Evolutionary conservation across 2,797 vertebrate species (phyloP).

Genomic region (Tinamus major): DNA sequence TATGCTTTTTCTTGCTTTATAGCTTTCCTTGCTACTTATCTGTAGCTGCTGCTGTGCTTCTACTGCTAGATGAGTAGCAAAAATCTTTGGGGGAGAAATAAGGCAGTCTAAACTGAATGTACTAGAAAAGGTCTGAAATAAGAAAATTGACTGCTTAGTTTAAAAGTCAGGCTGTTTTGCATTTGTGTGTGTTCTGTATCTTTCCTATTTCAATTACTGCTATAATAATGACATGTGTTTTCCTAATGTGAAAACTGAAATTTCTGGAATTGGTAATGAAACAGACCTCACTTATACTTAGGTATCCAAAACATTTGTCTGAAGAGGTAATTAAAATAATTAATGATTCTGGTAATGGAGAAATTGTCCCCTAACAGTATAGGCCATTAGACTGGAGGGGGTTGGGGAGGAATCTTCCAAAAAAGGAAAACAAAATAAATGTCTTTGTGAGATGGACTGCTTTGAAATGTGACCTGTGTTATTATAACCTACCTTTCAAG

Average conservation of each 20-base stretch:
- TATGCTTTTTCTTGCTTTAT: not conserved
- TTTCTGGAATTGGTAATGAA: slow-evolving; percentile 9
- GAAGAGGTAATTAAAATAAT: slow-evolving; percentile 51
- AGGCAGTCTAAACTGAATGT: not conserved
- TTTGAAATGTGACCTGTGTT: not conserved
- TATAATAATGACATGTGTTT: not conserved
- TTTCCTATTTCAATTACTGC: not conserved
- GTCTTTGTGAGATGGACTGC: not conserved
- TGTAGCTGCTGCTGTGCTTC: not conserved
- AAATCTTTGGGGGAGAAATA: not conserved
- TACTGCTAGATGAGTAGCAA: not conserved
- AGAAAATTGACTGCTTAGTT: not conserved
- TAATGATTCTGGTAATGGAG: slow-evolving; percentile 16
- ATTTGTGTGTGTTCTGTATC: not conserved
- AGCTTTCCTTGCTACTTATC: not conserved
- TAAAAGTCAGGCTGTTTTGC: not conserved
- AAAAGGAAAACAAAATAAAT: slow-evolving; percentile 39
- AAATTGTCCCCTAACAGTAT: slow-evolving; percentile 49
- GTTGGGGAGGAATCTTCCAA: not conserved
- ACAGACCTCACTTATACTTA: not conserved
- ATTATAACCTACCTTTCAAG: not conserved
- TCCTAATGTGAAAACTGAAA: not conserved
- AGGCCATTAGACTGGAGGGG: not conserved
- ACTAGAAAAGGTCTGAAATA: not conserved
- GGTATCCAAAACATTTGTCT: slow-evolving; percentile 9